Percentiles rank a stretch among this genome's conserved stretches.
Conservation (phyloP, 2,888 invertebrate species). For the Eupelmus urozonus region DNA sequence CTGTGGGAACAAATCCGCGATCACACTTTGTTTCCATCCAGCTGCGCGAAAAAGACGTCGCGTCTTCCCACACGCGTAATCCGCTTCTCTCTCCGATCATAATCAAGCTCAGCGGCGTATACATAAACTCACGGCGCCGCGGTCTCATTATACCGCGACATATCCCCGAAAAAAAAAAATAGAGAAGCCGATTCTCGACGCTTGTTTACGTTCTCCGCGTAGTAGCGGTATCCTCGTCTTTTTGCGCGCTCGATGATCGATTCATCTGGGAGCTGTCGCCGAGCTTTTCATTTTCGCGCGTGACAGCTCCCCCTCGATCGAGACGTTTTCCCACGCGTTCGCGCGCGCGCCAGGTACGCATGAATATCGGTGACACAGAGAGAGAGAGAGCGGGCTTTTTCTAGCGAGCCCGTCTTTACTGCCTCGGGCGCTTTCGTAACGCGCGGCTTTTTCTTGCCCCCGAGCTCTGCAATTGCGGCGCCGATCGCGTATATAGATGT, state of each 20-base stretch:
- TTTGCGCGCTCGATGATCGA: constrained; percentile 23
- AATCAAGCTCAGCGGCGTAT: constrained; percentile 14
- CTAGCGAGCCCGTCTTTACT: constrained; percentile 25
- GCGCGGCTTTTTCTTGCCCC: constrained; percentile 28
- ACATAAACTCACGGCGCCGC: not conserved
- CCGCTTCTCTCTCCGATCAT: not conserved
- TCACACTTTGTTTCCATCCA: not conserved
- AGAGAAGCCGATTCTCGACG: not conserved
- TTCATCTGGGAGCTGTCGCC: constrained; percentile 20
- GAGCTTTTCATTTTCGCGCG: constrained; percentile 53
- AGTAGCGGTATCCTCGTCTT: not conserved
- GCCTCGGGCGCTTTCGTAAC: constrained; percentile 47
- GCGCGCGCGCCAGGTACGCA: not conserved
- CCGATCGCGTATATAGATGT: not conserved
- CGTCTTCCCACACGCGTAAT: constrained; percentile 22
- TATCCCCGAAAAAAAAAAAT: constrained; percentile 6
- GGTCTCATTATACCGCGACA: constrained; percentile 2
- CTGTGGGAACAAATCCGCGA: too few relatives aligned
- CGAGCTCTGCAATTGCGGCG: not conserved
- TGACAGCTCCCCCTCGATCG: constrained; percentile 4
- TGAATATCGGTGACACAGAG: constrained; percentile 31
- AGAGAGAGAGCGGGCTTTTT: not conserved
- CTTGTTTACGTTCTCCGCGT: constrained; percentile 33
- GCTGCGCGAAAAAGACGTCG: not conserved
- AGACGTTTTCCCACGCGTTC: constrained; percentile 45